Percentiles rank a stretch among this genome's conserved stretches.
Conservation (phyloP, 2,797 vertebrate genomes). For the Taeniopygia guttata region DNA sequence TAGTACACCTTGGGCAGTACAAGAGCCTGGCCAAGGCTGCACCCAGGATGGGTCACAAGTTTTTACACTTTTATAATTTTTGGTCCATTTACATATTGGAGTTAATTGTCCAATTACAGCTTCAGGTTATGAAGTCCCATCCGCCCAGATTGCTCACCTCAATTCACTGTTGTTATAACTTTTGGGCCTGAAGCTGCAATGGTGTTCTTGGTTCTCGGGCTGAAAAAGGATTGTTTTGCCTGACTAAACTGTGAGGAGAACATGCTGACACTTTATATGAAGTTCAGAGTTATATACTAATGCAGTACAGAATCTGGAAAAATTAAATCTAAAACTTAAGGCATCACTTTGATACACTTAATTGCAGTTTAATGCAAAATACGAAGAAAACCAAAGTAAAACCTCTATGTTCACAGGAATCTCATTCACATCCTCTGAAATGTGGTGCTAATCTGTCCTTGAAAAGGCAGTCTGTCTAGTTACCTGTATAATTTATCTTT, state of each 20-base stretch:
- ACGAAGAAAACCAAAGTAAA: neutral
- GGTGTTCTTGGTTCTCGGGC: no score
- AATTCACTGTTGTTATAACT: neutral
- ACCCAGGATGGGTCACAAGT: fast-evolving
- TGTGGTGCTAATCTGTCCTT: neutral
- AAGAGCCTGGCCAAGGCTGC: neutral
- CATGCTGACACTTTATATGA: no score
- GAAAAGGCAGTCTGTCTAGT: neutral
- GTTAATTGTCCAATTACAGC: neutral
- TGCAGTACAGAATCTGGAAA: neutral
- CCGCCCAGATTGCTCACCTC: no score
- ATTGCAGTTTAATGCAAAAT: neutral
- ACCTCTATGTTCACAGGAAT: neutral
- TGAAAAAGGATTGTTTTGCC: neutral
- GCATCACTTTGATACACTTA: neutral
- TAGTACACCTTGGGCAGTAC: neutral
- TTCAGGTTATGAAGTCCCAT: neutral
- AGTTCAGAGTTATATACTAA: neutral
- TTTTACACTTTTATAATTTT: neutral
- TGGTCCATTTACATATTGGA: neutral
- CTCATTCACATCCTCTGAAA: neutral
- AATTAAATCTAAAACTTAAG: neutral
- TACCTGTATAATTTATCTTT: neutral
- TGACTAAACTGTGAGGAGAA: neutral
- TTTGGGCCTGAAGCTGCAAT: neutral